Evolutionary conservation across 1,140 invertebrate genomes (phyloP), one percentile per base, ranked within the genome.

Genomic region (Drosophila ercepeae): DNA sequence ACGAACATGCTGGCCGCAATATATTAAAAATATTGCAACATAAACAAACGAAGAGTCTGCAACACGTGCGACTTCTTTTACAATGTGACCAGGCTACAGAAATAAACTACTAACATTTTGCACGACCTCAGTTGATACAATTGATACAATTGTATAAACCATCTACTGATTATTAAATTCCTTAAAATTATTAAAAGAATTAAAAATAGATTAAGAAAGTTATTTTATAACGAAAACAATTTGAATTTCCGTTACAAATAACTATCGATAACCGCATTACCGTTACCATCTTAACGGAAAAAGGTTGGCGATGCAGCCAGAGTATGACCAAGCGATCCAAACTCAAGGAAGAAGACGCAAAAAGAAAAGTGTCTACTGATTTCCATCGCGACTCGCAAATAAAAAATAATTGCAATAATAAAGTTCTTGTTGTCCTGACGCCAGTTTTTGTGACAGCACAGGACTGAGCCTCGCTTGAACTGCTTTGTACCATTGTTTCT

Each of bases 1-100:
- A 96, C 95, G 89, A 96, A 95, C 95, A 96, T 96, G 2, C 52
- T 73, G 36, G 9, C 46, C 34, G 75, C 48, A 70, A 59, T 68
- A 88, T 71, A 39, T 64, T 14, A 18, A 44, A 44, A 44, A 44
- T 48, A 52, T 45, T 59, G 57, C 45, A 49, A 55, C 51, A 86
- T 81, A 86, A 88, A 89, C 78, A 83, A 82, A 55, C 25, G 23
- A 50, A 42, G 29, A 14, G 36, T 14, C 25, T 16, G 23, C 19
- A 79, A 69, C 78, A 86, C 81, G 81, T 86, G 81, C 67, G 42
- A 11, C 16, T 18, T 18, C 14, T 14, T 2, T 9, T 9, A 2
- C 46, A 49, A 25, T 9, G 46, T 42, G 39, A 3, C 39, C 39
- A 42, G 13, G 36, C 13, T 39, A 21, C 21, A 21, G 4, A 21